Evolutionary conservation across 2,888 invertebrate species (phyloP), one percentile per base, ranked within the genome.

Genomic region (Diaprepes abbreviatus): DNA sequence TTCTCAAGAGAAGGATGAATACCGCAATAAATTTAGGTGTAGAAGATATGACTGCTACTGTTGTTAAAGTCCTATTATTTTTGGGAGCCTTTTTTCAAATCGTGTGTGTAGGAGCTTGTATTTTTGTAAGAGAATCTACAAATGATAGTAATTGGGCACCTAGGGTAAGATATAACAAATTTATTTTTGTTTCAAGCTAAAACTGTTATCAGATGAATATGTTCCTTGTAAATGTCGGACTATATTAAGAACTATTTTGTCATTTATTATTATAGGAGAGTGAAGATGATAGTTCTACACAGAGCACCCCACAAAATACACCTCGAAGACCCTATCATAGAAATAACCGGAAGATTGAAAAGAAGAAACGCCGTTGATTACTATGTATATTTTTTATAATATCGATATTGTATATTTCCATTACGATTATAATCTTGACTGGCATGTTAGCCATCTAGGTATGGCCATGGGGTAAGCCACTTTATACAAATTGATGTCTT

Each of bases 61-160:
- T 94, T 68, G 88, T 94, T 28, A 88, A 93, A 31, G 93, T 92
- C 82, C 94, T 95, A 10, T 85, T 96, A 3, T 94, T 94, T 79
- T 85, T 95, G 35, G 95, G 94, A 3, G 95, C 95, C 12, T 88
- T 93, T n/a, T 96, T 96, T 79, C 96, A 96, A 84, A 84, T 96
- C 64, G 85, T 92, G 17, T 96, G 95, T 79, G 87, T 96, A 72
- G 87, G 92, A 55, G 93, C 95, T 16, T 94, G 95, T 74, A 90
- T 95, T 52, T 89, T 93, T 68, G 87, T 93, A 70, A 90, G 91
- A n/a, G 90, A 91, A 74, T 86, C 88, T 73, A 86, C 87, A 36
- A 89, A 89, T 74, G 83, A 83, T 63, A 77, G 75, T 55, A 80
- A 75, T 66, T 82, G 81, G 77, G 82, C 80, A 70, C 80, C 82